A percentile compares a stretch with the other conserved stretches of the same genome.
Conservation (phyloP, 2,113 vertebrate genomes). For the Patagioenas fasciata region DNA sequence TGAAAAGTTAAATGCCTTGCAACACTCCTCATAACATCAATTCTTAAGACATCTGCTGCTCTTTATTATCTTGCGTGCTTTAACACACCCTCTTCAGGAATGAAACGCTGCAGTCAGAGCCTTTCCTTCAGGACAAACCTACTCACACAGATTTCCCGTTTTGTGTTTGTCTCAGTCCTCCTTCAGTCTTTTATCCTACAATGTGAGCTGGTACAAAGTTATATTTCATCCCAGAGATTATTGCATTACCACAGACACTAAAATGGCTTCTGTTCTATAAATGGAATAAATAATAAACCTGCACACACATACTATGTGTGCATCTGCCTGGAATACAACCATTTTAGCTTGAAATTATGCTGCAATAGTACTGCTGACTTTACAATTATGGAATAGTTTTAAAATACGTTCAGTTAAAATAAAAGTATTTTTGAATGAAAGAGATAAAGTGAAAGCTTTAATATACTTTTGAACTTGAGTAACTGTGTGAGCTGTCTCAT, state of each 20-base stretch:
- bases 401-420: neutral
- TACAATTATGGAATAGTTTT: neutral
- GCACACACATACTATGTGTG: neutral
- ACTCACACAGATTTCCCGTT: neutral
- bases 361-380: neutral
- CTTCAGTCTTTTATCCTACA: neutral
- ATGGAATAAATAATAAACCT: neutral
- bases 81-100: conserved; percentile 60
- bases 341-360: neutral
- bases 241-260: neutral
- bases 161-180: neutral
- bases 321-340: neutral
- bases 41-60: conserved; percentile 42
- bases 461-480: neutral
- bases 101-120: neutral
- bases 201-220: neutral
- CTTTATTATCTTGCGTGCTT: conserved; percentile 40
- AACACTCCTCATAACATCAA: neutral
- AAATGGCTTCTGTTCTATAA: neutral
- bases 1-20: neutral
- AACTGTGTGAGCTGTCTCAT: neutral
- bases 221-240: neutral
- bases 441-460: neutral
- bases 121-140: neutral
- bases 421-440: neutral